Evolutionary conservation across 2,888 invertebrate species (phyloP).

Genomic region (Ceramica pisi): DNA sequence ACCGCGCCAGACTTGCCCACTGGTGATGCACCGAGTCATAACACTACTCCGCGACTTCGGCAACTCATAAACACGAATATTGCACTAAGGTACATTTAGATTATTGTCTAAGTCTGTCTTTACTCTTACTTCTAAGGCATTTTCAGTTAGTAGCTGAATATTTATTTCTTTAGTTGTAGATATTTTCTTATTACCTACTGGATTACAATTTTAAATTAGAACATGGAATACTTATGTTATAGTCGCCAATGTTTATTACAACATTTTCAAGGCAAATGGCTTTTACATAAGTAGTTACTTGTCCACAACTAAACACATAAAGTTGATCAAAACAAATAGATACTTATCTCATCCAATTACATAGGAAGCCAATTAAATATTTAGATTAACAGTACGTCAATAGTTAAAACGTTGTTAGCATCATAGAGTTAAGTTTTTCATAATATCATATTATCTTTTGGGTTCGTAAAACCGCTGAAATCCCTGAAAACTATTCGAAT

Average conservation of each 20-base stretch:
- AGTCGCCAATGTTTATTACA: slow-evolving; percentile 26
- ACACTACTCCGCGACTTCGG: slow-evolving; percentile 51
- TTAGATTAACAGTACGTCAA: not conserved
- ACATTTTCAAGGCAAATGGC: slow-evolving; percentile 28
- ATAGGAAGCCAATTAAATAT: slow-evolving; percentile 8
- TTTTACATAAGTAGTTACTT: slow-evolving; percentile 29
- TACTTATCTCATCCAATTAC: slow-evolving; percentile 1
- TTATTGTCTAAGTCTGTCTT: slow-evolving; percentile 7
- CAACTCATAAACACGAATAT: slow-evolving; percentile 35
- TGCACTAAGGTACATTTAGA: slow-evolving; percentile 58
- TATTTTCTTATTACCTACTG: not conserved
- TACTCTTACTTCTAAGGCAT: not conserved
- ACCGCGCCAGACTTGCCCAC: slow-evolving; percentile 75
- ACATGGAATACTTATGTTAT: slow-evolving; percentile 21
- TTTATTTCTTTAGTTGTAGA: slow-evolving; percentile 3
- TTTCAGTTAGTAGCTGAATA: not conserved
- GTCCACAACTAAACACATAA: slow-evolving; percentile 15
- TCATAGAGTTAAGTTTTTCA: not conserved
- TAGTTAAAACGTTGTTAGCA: not conserved
- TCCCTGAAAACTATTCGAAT: not conserved
- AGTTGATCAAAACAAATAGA: slow-evolving; percentile 28
- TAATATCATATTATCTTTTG: not conserved
- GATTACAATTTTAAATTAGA: slow-evolving; percentile 28
- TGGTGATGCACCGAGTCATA: slow-evolving; percentile 77
- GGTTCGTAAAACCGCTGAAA: slow-evolving; percentile 3